phyloP scores from a whole-genome alignment of 2,113 vertebrate genomes.

The Phyllostomus hastatus region DNA sequence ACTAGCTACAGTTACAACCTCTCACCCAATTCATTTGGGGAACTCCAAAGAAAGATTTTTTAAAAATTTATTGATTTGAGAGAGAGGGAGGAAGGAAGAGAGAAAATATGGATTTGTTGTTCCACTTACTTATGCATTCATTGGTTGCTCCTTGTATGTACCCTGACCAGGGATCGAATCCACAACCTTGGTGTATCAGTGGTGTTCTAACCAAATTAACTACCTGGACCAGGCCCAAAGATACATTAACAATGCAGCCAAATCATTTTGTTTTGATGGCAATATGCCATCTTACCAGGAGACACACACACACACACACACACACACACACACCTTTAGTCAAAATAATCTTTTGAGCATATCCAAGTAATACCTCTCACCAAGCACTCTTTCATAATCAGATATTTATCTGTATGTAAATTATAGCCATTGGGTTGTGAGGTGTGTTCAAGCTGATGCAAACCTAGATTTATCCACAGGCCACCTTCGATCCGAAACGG shows the following conservation, averaged over 20 bases:
- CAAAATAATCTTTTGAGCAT: not conserved
- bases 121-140: too few relatives aligned
- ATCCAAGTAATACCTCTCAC: not conserved
- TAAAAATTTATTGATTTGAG: too few relatives aligned
- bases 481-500: not conserved
- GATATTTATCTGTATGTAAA: not conserved
- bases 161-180: too few relatives aligned
- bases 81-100: too few relatives aligned
- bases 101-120: too few relatives aligned
- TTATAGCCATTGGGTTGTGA: not conserved
- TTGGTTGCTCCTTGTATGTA: too few relatives aligned
- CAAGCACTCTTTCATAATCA: not conserved
- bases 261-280: not conserved
- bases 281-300: not conserved
- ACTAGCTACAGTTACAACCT: not conserved
- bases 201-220: too few relatives aligned
- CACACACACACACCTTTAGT: not conserved
- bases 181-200: too few relatives aligned
- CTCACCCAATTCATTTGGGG: not conserved
- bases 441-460: not conserved
- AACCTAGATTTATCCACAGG: not conserved
- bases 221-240: not conserved
- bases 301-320: not conserved
- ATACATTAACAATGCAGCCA: not conserved
- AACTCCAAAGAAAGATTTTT: not conserved